phyloP scores from a whole-genome alignment of 1,140 invertebrate genomes.

The Phortica variegata region DNA sequence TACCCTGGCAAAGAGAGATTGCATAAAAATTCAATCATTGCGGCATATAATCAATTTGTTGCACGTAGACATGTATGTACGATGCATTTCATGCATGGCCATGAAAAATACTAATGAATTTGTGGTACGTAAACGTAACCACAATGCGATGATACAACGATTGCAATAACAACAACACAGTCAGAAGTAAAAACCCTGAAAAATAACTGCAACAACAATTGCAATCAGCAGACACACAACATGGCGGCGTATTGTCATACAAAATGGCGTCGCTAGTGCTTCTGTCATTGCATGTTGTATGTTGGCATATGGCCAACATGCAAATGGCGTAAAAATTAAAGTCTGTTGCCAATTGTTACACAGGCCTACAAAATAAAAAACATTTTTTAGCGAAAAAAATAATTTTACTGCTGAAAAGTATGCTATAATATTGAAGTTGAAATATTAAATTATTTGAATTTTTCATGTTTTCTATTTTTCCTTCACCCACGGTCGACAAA shows the following conservation, averaged over 20 bases:
- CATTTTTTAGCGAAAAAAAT: no score
- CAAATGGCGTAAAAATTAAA: not conserved
- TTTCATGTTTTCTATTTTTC: no score
- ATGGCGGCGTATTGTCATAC: no score
- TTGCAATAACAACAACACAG: not conserved
- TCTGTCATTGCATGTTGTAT: not conserved
- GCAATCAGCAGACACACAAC: not conserved
- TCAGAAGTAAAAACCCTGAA: not conserved
- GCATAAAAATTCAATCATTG: slow-evolving; percentile 2
- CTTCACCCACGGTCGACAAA: slow-evolving; percentile 1
- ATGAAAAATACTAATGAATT: slow-evolving; percentile 14
- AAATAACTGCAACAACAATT: not conserved
- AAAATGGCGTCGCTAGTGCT: no score
- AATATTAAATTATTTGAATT: not conserved
- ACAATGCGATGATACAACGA: not conserved
- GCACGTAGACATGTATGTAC: not conserved
- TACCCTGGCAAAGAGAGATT: slow-evolving; percentile 41
- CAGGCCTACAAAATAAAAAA: no score
- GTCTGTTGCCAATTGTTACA: no score
- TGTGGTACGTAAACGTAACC: slow-evolving; percentile 9
- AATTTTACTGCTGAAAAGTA: no score
- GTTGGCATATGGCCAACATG: not conserved
- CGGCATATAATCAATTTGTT: slow-evolving; percentile 12
- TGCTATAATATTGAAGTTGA: no score
- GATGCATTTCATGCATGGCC: not conserved